Conservation (phyloP, 1,140 invertebrate species). For the Spodoptera frugiperda region DNA sequence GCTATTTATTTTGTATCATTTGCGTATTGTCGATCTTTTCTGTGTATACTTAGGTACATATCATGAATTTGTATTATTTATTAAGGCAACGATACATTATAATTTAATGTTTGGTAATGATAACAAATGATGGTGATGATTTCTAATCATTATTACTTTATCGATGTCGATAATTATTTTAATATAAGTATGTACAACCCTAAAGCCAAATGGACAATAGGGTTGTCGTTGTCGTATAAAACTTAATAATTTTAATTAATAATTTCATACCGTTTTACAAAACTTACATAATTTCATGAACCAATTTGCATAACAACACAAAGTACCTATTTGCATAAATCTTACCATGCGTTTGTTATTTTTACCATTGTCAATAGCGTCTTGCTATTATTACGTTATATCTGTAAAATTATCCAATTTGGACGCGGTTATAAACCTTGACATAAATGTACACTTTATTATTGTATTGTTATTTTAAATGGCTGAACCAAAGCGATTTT, state of each 20-base stretch:
- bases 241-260: too few relatives aligned
- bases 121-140: slow-evolving; percentile 26
- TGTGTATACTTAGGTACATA: slow-evolving; percentile 85
- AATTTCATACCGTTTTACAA: too few relatives aligned
- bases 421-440: slow-evolving; percentile 78
- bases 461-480: slow-evolving; percentile 71
- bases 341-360: slow-evolving; percentile 44
- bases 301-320: too few relatives aligned
- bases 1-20: slow-evolving; percentile 85
- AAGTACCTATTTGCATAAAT: neutral
- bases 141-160: neutral
- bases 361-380: slow-evolving; percentile 39
- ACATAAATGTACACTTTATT: slow-evolving; percentile 66
- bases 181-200: neutral
- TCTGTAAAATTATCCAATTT: slow-evolving; percentile 63
- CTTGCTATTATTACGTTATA: slow-evolving; percentile 53
- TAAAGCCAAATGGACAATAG: neutral
- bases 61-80: slow-evolving; percentile 80
- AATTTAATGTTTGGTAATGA: slow-evolving; percentile 33
- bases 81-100: slow-evolving; percentile 61
- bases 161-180: slow-evolving; percentile 28
- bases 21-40: slow-evolving; percentile 75
- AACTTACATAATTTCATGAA: too few relatives aligned
- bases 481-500: slow-evolving; percentile 81
- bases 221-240: too few relatives aligned